These are phyloP conservation scores for Endomychus coccineus DNA, from an alignment of 2,888 invertebrate genomes.

Conservation along the genomic window DNA sequence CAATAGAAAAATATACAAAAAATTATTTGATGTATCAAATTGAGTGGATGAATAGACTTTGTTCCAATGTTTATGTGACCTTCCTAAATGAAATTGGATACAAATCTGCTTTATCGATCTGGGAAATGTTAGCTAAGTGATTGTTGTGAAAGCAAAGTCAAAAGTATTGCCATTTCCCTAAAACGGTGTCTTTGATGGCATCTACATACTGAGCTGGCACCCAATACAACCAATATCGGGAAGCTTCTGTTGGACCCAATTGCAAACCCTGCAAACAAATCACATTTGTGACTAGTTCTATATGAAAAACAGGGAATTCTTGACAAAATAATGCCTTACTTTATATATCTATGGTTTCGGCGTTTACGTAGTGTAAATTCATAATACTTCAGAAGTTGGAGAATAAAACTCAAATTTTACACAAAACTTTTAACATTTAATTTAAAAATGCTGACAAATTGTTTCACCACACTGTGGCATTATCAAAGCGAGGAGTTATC, in stretches of 20 bases:
- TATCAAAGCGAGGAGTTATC: too few species aligned
- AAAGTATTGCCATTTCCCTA: constrained; percentile 79
- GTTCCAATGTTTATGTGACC: too few species aligned
- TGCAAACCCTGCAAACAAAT: constrained; percentile 76
- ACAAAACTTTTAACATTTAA: too few species aligned
- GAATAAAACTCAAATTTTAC: too few species aligned
- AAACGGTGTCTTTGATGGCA: constrained; percentile 83
- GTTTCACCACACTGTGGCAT: too few species aligned
- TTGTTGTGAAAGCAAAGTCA: constrained; percentile 48
- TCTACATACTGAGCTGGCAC: constrained; percentile 86
- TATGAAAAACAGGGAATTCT: background rate
- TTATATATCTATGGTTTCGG: too few species aligned
- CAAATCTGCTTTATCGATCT: constrained; percentile 13
- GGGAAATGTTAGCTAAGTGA: constrained; percentile 18
- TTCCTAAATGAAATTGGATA: constrained; percentile 11
- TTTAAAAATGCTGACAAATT: too few species aligned
- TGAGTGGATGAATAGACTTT: too few species aligned
- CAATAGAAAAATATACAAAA: too few species aligned
- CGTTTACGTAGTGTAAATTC: too few species aligned
- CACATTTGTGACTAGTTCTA: background rate
- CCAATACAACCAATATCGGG: constrained; percentile 91
- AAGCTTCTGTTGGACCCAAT: constrained; percentile 85
- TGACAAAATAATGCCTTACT: constrained; percentile 15
- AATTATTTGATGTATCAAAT: too few species aligned
- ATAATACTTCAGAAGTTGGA: too few species aligned